Percentiles rank a stretch among this genome's conserved stretches.
These are phyloP conservation scores for Microcebus jonahi DNA, from an alignment of 2,113 vertebrate genomes.

Conservation along the genomic window DNA sequence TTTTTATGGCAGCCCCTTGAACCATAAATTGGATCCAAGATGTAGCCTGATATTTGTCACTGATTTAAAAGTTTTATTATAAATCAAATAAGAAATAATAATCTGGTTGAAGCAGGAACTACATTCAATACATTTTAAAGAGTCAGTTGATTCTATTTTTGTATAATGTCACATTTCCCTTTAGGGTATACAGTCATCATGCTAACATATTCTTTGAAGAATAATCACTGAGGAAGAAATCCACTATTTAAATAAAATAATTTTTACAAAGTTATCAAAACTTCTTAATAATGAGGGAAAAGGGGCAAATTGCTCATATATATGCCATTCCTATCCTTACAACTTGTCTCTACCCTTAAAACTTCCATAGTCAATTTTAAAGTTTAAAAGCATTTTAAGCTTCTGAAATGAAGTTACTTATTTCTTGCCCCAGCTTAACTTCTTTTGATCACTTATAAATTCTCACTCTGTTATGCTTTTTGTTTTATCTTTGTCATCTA, in stretches of 20 bases:
- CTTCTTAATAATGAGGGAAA: not conserved
- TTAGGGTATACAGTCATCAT: not conserved
- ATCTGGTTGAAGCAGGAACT: not conserved
- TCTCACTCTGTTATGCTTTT: not conserved
- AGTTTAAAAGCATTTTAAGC: not conserved
- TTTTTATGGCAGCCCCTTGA: not conserved
- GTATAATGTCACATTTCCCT: not conserved
- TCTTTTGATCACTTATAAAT: not conserved
- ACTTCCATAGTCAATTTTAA: not conserved
- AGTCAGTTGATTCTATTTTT: not conserved
- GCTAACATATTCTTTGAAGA: not conserved
- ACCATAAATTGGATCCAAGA: not conserved
- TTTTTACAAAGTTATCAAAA: constrained; percentile 35
- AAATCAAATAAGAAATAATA: constrained; percentile 28
- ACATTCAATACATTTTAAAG: not conserved
- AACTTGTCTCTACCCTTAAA: not conserved
- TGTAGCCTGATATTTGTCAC: not conserved
- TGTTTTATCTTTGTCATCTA: not conserved
- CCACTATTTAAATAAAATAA: not conserved
- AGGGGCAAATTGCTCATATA: not conserved
- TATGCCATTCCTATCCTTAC: not conserved
- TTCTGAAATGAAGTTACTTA: not conserved
- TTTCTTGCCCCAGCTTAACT: not conserved
- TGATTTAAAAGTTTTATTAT: constrained; percentile 12
- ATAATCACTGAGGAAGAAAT: not conserved